A percentile compares a stretch with the other conserved stretches of the same genome.
Conservation (phyloP, 2,113 vertebrate species). For the Egretta garzetta region DNA sequence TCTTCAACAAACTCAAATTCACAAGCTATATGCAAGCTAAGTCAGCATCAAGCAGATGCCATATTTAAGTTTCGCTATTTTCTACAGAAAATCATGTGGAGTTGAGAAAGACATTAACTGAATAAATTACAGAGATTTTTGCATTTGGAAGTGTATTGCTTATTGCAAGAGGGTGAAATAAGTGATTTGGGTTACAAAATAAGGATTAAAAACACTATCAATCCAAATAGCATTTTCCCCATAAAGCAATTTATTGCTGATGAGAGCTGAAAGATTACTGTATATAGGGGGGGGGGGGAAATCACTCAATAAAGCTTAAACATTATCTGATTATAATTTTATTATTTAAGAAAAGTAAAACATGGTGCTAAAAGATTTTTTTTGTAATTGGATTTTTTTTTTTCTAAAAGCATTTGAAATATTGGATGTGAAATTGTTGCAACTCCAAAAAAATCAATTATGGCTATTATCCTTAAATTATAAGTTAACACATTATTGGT, state of each 20-base stretch:
- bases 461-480: background rate
- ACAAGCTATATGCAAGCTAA: background rate
- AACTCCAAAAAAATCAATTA: background rate
- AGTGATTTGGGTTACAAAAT: background rate
- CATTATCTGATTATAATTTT: constrained; percentile 15
- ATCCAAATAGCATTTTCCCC: background rate
- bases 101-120: background rate
- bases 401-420: background rate
- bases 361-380: background rate
- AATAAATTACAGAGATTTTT: background rate
- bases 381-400: background rate
- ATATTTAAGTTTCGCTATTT: background rate
- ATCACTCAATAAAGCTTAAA: constrained; percentile 13
- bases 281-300: background rate
- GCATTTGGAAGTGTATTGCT: background rate
- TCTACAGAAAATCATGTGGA: background rate
- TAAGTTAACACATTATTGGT: background rate
- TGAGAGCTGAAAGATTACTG: background rate
- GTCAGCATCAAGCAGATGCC: background rate
- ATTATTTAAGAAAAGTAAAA: constrained; percentile 10
- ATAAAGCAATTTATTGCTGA: background rate
- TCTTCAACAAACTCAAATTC: background rate
- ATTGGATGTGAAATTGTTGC: background rate
- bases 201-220: background rate
- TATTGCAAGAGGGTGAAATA: background rate